Evolutionary conservation across 2,797 vertebrate genomes (phyloP).

Genomic region (Myiotriccus ornatus): DNA sequence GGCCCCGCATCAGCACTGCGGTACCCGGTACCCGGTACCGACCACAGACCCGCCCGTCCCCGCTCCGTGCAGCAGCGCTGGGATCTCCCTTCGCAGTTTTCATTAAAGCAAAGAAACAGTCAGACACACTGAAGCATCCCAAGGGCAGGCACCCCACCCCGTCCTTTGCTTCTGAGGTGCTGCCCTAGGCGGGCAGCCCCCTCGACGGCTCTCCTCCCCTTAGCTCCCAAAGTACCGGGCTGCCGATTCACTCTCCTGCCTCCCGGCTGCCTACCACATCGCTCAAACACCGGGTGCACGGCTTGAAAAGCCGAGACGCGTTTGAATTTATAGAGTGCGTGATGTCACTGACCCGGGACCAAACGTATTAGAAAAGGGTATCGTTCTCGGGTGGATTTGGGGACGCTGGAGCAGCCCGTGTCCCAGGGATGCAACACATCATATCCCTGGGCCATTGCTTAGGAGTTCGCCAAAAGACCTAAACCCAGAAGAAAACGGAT

Average conservation of each 20-base stretch:
- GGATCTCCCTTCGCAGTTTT: neutral
- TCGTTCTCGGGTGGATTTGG: neutral
- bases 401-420: neutral
- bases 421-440: accelerated
- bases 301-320: neutral
- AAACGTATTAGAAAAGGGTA: neutral
- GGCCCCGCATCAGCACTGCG: too few species aligned
- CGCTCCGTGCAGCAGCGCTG: neutral
- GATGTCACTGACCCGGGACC: slow-evolving; percentile 8
- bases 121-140: neutral
- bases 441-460: accelerated
- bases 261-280: neutral
- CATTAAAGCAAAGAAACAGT: neutral
- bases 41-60: neutral
- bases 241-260: neutral
- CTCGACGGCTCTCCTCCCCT: neutral
- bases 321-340: slow-evolving; percentile 37
- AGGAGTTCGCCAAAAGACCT: accelerated
- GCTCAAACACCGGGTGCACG: neutral
- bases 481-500: neutral
- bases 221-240: neutral
- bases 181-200: neutral
- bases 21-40: neutral
- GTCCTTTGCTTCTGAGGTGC: neutral
- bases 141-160: neutral